These are phyloP conservation scores for Ischnura elegans DNA, from an alignment of 2,888 invertebrate species.

Conservation along the genomic window DNA sequence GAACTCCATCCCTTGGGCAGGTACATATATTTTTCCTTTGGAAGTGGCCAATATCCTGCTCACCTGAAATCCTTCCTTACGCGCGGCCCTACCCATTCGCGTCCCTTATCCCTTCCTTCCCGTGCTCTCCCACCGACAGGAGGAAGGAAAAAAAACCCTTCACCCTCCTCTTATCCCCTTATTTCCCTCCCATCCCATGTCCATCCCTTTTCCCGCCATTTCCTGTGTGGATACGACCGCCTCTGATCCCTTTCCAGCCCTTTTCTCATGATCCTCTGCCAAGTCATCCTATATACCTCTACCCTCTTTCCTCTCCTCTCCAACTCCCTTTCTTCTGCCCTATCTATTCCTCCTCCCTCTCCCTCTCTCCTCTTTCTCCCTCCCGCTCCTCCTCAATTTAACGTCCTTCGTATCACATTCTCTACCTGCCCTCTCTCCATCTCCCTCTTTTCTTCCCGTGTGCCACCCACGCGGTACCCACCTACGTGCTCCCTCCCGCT, in stretches of 20 bases:
- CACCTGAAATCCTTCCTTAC: slow-evolving; percentile 37
- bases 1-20: not conserved
- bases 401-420: not conserved
- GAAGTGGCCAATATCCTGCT: slow-evolving; percentile 54
- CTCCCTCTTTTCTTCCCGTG: not conserved
- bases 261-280: slow-evolving; percentile 56
- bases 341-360: not conserved
- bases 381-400: slow-evolving; percentile 1
- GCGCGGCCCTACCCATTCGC: not conserved
- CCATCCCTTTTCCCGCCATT: slow-evolving; percentile 53
- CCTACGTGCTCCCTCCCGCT: not conserved
- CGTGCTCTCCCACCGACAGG: not conserved
- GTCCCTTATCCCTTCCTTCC: slow-evolving; percentile 1
- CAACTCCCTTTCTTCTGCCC: not conserved
- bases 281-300: slow-evolving; percentile 8
- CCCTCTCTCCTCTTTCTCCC: slow-evolving; percentile 3
- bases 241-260: slow-evolving; percentile 47
- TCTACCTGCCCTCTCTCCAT: not conserved
- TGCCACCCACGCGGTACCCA: not conserved
- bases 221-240: slow-evolving; percentile 49
- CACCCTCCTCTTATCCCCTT: slow-evolving; percentile 41
- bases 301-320: not conserved
- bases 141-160: slow-evolving; percentile 11
- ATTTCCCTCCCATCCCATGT: slow-evolving; percentile 55
- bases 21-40: slow-evolving; percentile 23